Evolutionary conservation across 2,888 invertebrate genomes (phyloP).

Genomic region (Julus scanicus): DNA sequence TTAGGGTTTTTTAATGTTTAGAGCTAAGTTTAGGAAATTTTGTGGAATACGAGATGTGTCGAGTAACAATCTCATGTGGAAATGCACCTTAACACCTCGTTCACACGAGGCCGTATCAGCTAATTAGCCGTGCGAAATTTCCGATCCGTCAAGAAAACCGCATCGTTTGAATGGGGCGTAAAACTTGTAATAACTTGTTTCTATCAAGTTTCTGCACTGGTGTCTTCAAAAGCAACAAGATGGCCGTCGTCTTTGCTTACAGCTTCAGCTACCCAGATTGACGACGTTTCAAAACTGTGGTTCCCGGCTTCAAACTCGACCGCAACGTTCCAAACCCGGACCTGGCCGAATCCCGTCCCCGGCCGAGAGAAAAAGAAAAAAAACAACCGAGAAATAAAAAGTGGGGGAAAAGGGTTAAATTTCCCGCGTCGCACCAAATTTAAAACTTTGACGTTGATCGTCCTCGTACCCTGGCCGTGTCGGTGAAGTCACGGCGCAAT

Average conservation of each 20-base stretch:
- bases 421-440: slow-evolving; percentile 4
- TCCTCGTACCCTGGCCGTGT: not conserved
- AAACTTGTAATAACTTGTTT: too few relatives aligned
- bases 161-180: too few relatives aligned
- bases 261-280: not conserved
- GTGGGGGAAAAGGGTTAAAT: not conserved
- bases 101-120: too few relatives aligned
- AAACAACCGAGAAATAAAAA: not conserved
- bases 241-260: not conserved
- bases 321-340: not conserved
- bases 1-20: too few relatives aligned
- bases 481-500: slow-evolving; percentile 4
- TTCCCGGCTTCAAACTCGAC: not conserved
- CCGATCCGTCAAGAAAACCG: too few relatives aligned
- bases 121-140: too few relatives aligned
- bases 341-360: not conserved
- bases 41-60: too few relatives aligned
- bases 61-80: too few relatives aligned
- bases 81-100: too few relatives aligned
- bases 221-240: not conserved
- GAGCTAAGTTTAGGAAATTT: too few relatives aligned
- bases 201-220: too few relatives aligned
- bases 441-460: slow-evolving; percentile 36
- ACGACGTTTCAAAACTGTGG: not conserved
- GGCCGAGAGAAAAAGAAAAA: not conserved